Percentiles rank a stretch among this genome's conserved stretches.
Conservation (phyloP, 1,140 invertebrate species). For the Caenorhabditis remanei region DNA sequence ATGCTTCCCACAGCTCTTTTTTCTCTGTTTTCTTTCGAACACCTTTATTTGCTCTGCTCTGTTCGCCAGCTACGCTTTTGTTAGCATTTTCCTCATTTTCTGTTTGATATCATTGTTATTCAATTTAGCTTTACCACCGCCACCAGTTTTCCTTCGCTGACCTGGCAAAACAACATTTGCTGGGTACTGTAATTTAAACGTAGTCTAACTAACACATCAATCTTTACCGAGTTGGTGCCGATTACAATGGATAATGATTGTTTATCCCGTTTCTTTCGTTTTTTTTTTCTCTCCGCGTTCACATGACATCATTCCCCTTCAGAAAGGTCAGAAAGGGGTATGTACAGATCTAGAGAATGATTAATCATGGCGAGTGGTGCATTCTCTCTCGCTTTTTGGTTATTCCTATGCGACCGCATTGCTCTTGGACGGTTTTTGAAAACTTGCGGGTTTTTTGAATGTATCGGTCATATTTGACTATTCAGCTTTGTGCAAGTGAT, state of each 20-base stretch:
- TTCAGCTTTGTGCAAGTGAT: too few species aligned
- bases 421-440: neutral
- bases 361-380: conserved; percentile 23
- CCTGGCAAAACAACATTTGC: too few species aligned
- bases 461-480: too few species aligned
- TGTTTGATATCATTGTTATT: conserved; percentile 36
- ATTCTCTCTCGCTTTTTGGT: neutral
- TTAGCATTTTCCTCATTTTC: conserved; percentile 17
- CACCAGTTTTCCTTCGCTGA: neutral
- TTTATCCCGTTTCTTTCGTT: neutral
- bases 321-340: neutral
- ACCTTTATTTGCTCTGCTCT: conserved; percentile 29
- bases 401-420: neutral
- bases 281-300: too few species aligned
- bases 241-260: neutral
- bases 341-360: neutral
- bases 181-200: neutral
- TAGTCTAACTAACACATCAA: too few species aligned
- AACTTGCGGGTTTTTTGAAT: too few species aligned
- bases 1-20: neutral
- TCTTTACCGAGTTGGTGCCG: neutral
- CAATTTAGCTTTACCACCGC: neutral
- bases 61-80: conserved; percentile 21
- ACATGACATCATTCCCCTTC: conserved; percentile 7
- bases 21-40: conserved; percentile 20